Evolutionary conservation across 1,140 invertebrate species (phyloP), one percentile per base, ranked within the genome.

Genomic region (Pachypeltis micranthus): DNA sequence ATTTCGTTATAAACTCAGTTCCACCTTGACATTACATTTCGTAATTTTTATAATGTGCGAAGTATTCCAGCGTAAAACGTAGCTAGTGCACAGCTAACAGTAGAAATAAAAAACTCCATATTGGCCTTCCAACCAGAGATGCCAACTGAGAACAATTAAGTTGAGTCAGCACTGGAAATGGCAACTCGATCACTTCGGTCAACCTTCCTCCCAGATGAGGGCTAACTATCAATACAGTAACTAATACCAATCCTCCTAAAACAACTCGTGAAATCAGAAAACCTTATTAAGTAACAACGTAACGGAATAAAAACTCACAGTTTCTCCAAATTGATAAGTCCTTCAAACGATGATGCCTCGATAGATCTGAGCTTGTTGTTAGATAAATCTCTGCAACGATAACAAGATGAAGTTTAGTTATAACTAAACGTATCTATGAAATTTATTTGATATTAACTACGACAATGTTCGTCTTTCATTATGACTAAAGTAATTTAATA

Each of bases 271-370:
- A 82, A 79, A 31, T 88, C 75, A 67, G 44, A 88, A 80, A 39
- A 10, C 16, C 16, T 39, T 39, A 64, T 80, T 44, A 88, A 81
- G 64, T 80, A 78, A 72, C 87, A 87, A 56, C 74, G 72, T 0
- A 85, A 85, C 44, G 87, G 73, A 73, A 87, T 55, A 39, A 64
- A 39, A 26, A 76, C 76, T 76, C 72, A 78, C 71, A 89, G 75
- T 65, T 79, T 79, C 71, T 83, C 82, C n/a, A 89, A 73, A 62
- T 81, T 80, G 19, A 59, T 19, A 16, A 67, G 54, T 21, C 67
- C 67, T 28, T 65, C 65, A 56, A 70, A 68, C 64, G 63, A 67
- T 23, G 26, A 63, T 44, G 58, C 28, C 24, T 56, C 57, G 23
- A 70, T 59, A 21, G 28, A 56, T 28, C 65, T 59, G 4, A 70